A percentile compares a stretch with the other conserved stretches of the same genome.
phyloP scores from a whole-genome alignment of 2,888 invertebrate genomes.

The Mycalesis mineus region DNA sequence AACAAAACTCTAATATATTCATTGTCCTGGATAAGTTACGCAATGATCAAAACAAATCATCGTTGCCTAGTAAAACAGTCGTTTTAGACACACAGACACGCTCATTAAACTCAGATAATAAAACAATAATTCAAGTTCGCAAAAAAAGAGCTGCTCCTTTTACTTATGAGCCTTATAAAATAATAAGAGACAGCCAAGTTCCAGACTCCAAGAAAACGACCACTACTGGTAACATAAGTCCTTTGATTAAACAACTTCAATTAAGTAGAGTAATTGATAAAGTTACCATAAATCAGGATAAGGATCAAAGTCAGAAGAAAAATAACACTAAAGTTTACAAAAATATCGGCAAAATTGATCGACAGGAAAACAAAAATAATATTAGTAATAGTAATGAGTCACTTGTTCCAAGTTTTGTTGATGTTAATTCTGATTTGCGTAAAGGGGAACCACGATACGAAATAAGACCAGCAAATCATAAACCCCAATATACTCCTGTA shows the following conservation, averaged over 20 bases:
- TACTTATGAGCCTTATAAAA: constrained; percentile 72
- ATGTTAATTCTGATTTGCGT: constrained; percentile 54
- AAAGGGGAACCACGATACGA: constrained; percentile 70
- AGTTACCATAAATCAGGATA: constrained; percentile 45
- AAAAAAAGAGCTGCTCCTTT: constrained; percentile 57
- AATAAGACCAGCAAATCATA: constrained; percentile 55
- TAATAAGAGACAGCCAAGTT: constrained; percentile 60
- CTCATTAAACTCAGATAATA: neutral
- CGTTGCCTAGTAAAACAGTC: neutral
- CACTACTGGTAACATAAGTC: constrained; percentile 58
- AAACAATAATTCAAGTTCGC: constrained; percentile 28
- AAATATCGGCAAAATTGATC: constrained; percentile 60
- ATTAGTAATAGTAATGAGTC: constrained; percentile 33
- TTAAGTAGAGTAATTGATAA: constrained; percentile 58
- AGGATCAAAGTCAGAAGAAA: constrained; percentile 48
- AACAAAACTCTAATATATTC: constrained; percentile 21
- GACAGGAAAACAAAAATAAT: constrained; percentile 38
- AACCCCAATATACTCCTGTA: constrained; percentile 53
- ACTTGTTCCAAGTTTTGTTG: constrained; percentile 45
- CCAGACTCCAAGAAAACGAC: constrained; percentile 65
- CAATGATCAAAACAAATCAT: constrained; percentile 9
- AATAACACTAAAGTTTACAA: constrained; percentile 50
- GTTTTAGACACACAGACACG: neutral
- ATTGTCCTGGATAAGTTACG: constrained; percentile 13
- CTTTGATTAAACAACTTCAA: constrained; percentile 65